These are phyloP conservation scores for Melanostoma scalare DNA, from an alignment of 2,888 invertebrate genomes.

Conservation along the genomic window DNA sequence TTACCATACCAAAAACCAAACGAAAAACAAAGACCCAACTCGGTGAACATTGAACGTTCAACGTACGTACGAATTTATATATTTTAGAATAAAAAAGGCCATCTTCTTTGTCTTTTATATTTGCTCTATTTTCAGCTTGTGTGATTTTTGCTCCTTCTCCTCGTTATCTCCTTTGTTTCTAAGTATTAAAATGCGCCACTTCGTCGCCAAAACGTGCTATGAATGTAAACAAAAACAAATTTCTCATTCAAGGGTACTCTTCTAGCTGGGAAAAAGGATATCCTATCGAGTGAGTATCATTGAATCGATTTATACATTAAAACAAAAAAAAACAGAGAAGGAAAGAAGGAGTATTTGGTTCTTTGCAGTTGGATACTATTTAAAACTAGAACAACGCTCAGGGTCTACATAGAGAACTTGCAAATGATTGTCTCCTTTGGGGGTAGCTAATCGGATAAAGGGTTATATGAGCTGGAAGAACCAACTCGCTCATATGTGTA, in stretches of 20 bases:
- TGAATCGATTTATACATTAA: constrained; percentile 49
- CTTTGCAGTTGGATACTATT: constrained; percentile 36
- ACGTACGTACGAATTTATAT: background rate
- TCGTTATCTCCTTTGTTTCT: constrained; percentile 40
- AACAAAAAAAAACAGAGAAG: too few species aligned
- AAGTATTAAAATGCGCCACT: constrained; percentile 61
- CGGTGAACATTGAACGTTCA: background rate
- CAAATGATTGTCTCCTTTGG: background rate
- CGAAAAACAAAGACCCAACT: constrained; percentile 8
- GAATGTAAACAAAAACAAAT: constrained; percentile 71
- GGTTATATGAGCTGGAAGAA: background rate
- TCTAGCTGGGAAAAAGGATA: constrained; percentile 51
- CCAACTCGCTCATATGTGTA: background rate
- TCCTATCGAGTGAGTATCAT: constrained; percentile 53
- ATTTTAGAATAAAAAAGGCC: constrained; percentile 6
- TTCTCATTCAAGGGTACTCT: constrained; percentile 51
- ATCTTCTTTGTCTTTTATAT: constrained; percentile 34
- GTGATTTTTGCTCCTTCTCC: constrained; percentile 44
- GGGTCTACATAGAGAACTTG: background rate
- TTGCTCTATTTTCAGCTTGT: constrained; percentile 48
- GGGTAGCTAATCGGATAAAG: background rate
- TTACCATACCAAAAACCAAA: constrained; percentile 21
- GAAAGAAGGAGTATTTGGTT: background rate
- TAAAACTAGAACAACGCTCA: constrained; percentile 19
- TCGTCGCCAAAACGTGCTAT: constrained; percentile 64